Evolutionary conservation across 2,797 vertebrate genomes (phyloP), one percentile per base, ranked within the genome.

Genomic region (Monodelphis domestica): DNA sequence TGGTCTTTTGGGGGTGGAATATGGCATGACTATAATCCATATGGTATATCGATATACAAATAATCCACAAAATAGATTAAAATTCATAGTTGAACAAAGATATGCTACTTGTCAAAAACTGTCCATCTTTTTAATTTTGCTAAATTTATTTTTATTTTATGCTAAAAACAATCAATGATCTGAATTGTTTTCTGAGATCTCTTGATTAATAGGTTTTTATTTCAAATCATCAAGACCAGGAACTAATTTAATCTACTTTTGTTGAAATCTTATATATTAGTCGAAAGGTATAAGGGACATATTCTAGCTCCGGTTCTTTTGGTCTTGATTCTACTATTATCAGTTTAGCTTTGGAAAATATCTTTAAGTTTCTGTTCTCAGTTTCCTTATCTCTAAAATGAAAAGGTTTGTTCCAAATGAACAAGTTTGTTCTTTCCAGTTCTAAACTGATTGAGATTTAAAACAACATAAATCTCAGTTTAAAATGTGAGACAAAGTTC

Each of bases 1-100:
- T 84, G 38, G 24, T 84, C 21, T 33, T 50, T 84, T 84, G 70
- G 38, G 70, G n/a, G n/a, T n/a, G n/a, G n/a, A n/a, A 55, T 78
- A 78, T 78, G 70, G 24, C 91, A 26, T 90, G 17, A 59, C 91
- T 95, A 54, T 0, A 52, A 55, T 94, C 94, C n/a, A 50, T 94
- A 12, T 91, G 33, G 90, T 88, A 33, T 63, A 53, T 45, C 91
- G 63, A 94, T 84, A 90, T 91, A 51, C 91, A 29, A 53, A 95
- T 92, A 93, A 51, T 89, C 30, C 89, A 87, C 84, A 95, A 7
- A 78, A 90, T 88, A 94, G 5, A 26, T 78, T 91, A 51, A 88
- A 89, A 78, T 92, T 94, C 56, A 50, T 45, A 84, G 21, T 45
- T 84, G 7, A 84, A 50, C 70, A 84, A 84, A 84, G 70, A 26